These are phyloP conservation scores for Apodemia mormo DNA, from an alignment of 2,888 invertebrate genomes.

Conservation along the genomic window DNA sequence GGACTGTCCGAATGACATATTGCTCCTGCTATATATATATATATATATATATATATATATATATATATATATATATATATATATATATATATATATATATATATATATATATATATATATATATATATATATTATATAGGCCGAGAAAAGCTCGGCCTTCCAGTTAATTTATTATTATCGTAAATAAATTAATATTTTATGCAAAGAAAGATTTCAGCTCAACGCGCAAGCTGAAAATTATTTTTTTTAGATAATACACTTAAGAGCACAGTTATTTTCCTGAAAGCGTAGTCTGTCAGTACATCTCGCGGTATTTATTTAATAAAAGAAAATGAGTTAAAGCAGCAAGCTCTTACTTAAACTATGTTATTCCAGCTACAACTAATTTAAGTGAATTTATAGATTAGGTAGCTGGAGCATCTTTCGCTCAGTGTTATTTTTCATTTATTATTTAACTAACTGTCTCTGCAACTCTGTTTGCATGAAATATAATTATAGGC, in stretches of 20 bases:
- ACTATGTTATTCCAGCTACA: slow-evolving; percentile 2
- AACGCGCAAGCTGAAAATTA: neutral
- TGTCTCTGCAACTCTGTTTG: too few species aligned
- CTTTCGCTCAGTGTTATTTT: neutral
- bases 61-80: too few species aligned
- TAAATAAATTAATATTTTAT: too few species aligned
- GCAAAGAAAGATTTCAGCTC: neutral
- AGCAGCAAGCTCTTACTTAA: slow-evolving; percentile 2
- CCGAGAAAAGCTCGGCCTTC: too few species aligned
- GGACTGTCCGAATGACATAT: too few species aligned
- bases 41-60: too few species aligned
- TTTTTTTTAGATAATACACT: slow-evolving; percentile 5
- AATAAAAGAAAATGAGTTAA: neutral
- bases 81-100: too few species aligned
- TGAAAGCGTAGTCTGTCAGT: neutral
- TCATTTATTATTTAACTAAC: neutral
- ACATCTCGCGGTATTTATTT: neutral
- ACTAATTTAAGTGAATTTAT: neutral
- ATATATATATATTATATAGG: too few species aligned
- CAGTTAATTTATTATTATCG: too few species aligned
- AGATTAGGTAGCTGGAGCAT: neutral
- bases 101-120: too few species aligned
- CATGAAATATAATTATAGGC: too few species aligned
- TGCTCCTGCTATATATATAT: too few species aligned
- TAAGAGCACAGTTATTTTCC: neutral